A percentile compares a stretch with the other conserved stretches of the same genome.
Conservation (phyloP, 2,113 vertebrate species). For the Gallinago jamesoni region DNA sequence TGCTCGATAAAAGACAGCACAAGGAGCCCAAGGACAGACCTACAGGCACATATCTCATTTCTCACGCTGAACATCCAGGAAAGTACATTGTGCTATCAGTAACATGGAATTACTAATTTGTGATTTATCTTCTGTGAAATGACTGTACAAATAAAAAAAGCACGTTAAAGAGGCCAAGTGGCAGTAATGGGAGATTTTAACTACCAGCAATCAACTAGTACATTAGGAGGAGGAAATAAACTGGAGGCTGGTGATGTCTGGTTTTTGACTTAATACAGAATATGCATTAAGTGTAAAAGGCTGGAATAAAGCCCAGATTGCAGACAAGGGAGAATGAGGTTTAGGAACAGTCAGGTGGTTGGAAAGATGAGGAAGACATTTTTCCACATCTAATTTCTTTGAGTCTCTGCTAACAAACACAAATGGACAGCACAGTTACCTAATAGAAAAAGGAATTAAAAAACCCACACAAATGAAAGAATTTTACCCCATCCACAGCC, state of each 20-base stretch:
- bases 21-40: not conserved
- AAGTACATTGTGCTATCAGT: not conserved
- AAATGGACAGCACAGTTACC: not conserved
- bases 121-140: conserved; percentile 49
- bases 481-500: not conserved
- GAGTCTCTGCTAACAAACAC: not conserved
- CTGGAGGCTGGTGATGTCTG: not conserved
- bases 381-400: not conserved
- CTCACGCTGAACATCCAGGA: not conserved
- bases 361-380: not conserved
- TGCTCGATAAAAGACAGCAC: not conserved
- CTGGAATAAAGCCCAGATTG: not conserved
- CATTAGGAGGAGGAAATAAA: conserved; percentile 25
- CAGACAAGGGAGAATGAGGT: not conserved
- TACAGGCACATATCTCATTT: not conserved
- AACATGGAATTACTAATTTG: not conserved
- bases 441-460: not conserved
- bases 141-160: not conserved
- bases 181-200: conserved; percentile 17
- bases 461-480: not conserved
- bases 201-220: not conserved
- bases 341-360: not conserved
- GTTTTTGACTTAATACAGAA: not conserved
- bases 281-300: not conserved
- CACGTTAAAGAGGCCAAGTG: not conserved